These are phyloP conservation scores for Philypnodon macrostomus DNA, from an alignment of 2,797 vertebrate species.

Conservation along the genomic window DNA sequence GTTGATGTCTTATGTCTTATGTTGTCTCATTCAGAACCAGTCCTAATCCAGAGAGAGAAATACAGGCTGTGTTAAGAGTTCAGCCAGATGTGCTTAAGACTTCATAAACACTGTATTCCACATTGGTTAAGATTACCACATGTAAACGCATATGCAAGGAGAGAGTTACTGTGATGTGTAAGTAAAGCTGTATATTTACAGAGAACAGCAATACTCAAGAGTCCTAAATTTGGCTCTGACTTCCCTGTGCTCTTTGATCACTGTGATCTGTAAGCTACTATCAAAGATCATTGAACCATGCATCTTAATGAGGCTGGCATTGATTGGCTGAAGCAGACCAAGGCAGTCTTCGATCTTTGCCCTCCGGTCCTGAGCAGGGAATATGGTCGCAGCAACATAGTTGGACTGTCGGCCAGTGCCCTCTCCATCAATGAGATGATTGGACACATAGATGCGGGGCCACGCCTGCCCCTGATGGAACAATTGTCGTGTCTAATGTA, in stretches of 20 bases:
- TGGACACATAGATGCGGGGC: slow-evolving; percentile 60
- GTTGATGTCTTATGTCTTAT: slow-evolving; percentile 38
- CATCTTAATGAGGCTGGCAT: slow-evolving; percentile 74
- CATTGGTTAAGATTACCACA: too few relatives aligned
- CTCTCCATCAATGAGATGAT: slow-evolving; percentile 66
- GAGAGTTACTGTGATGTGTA: neutral
- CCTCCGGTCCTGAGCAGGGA: slow-evolving; percentile 54
- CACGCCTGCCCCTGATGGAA: slow-evolving; percentile 63
- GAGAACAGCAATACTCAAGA: slow-evolving; percentile 40
- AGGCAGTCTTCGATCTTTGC: slow-evolving; percentile 72
- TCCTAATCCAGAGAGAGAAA: too few relatives aligned
- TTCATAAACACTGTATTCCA: slow-evolving; percentile 10
- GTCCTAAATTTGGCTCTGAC: slow-evolving; percentile 38
- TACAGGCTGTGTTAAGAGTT: slow-evolving; percentile 11
- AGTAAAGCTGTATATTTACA: slow-evolving; percentile 41
- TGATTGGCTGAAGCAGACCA: slow-evolving; percentile 61
- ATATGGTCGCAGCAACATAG: slow-evolving; percentile 48
- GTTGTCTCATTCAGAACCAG: slow-evolving; percentile 5
- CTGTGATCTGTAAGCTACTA: slow-evolving; percentile 61
- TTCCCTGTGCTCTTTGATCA: slow-evolving; percentile 35
- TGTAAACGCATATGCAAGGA: too few relatives aligned
- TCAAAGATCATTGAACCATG: slow-evolving; percentile 71
- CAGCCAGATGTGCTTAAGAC: neutral
- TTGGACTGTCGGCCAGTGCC: slow-evolving; percentile 39
- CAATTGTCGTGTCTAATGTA: slow-evolving; percentile 60